Evolutionary conservation across 1,140 invertebrate species (phyloP).

Genomic region (Drosophila rufa): DNA sequence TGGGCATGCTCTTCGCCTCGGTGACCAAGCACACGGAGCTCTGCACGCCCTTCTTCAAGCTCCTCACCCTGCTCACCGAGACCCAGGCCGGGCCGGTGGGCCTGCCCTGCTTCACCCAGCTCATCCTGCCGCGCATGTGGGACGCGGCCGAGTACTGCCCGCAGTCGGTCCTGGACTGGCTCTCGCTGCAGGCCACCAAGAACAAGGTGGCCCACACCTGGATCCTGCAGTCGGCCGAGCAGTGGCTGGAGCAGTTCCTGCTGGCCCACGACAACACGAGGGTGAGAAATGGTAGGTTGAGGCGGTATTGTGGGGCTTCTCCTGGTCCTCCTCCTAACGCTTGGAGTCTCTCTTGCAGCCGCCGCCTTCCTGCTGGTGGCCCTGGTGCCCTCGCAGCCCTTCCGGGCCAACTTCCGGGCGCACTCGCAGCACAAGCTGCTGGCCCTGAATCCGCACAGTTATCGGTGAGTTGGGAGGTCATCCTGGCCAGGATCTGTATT

Average conservation of each 20-base stretch:
- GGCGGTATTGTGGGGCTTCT: neutral
- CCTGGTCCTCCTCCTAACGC: neutral
- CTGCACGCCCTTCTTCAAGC: constrained; percentile 96
- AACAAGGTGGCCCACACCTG: constrained; percentile 95
- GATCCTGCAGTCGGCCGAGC: constrained; percentile 94
- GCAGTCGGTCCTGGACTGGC: constrained; percentile 96
- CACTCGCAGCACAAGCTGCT: constrained; percentile 81
- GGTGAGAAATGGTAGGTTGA: constrained; percentile 90
- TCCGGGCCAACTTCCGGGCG: constrained; percentile 92
- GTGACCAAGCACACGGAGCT: constrained; percentile 95
- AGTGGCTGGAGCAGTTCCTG: constrained; percentile 95
- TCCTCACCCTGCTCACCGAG: constrained; percentile 92
- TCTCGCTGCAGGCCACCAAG: constrained; percentile 93
- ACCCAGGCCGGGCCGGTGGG: constrained; percentile 91
- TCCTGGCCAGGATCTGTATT: neutral
- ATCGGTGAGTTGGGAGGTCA: constrained; percentile 54
- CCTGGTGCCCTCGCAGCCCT: constrained; percentile 94
- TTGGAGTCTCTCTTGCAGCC: constrained; percentile 86
- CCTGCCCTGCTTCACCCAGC: constrained; percentile 94
- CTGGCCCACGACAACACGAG: constrained; percentile 93
- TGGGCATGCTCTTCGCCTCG: constrained; percentile 95
- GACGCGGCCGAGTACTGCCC: constrained; percentile 95
- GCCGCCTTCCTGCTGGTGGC: constrained; percentile 95
- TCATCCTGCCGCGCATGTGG: constrained; percentile 94
- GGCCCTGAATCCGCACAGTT: constrained; percentile 72